Evolutionary conservation across 2,888 invertebrate genomes (phyloP).

Genomic region (Oxytorus armatus): DNA sequence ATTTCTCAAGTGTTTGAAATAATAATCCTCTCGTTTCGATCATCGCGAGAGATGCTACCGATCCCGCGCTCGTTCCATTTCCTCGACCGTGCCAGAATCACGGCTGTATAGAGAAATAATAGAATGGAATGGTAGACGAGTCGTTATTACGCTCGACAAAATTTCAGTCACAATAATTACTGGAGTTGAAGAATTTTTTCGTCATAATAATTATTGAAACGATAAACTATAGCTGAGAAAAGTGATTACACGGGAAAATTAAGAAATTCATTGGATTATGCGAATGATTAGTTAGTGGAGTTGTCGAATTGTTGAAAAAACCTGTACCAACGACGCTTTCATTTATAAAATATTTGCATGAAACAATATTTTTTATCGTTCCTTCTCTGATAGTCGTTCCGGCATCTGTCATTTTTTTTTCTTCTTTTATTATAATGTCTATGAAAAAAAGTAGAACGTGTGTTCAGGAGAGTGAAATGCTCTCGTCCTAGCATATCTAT

Average conservation of each 20-base stretch:
- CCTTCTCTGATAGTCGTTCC: too few species aligned
- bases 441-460: background rate
- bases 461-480: background rate
- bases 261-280: background rate
- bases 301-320: too few species aligned
- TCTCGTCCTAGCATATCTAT: background rate
- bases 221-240: too few species aligned
- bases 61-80: slow-evolving; percentile 1
- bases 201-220: too few species aligned
- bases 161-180: too few species aligned
- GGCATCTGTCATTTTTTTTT: background rate
- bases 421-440: background rate
- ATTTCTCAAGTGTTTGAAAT: slow-evolving; percentile 28
- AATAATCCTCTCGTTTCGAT: background rate
- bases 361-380: background rate
- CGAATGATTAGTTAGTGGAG: too few species aligned
- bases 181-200: too few species aligned
- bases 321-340: too few species aligned
- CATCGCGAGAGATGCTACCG: background rate
- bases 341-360: background rate
- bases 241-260: too few species aligned
- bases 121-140: background rate
- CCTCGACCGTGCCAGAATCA: background rate
- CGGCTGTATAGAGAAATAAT: background rate
- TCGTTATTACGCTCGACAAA: too few species aligned